Base-by-base conservation (phyloP, 2,888 invertebrate species). In the Noctua janthina region DNA sequence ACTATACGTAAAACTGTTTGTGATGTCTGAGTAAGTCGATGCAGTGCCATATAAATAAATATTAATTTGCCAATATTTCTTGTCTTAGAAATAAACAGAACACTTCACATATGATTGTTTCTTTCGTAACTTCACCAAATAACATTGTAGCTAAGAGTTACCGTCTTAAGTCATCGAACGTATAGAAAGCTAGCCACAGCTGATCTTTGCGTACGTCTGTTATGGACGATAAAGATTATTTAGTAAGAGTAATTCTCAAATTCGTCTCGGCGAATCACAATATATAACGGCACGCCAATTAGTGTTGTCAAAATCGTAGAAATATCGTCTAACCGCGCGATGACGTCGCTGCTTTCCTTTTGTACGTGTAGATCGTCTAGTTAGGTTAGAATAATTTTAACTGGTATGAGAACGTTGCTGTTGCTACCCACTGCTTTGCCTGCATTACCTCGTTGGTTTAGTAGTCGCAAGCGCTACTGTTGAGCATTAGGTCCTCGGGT, bases 271-370 rank as follows among this genome's bases (percentile, higher is more conserved):
- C 39, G 79, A 74, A 74, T 82, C 88, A 78, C 79, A 74, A 74
- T 67, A 68, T 84, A 86, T 64, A 84, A 74, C 87, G 35, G 81
- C 88, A 86, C 86, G 89, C 88, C 88, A 89, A 85, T 89, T 87
- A 86, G 79, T 71, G 79, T 72, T 85, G 88, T 89, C 89, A 86
- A 86, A 88, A 89, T 82, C 77, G 82, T 82, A 84, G 83, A 88
- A 83, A 85, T 86, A 89, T 88, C 80, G 88, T 80, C 79, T 84
- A 68, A 72, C 67, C 67, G 79, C 74, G 73, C 46, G 7, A 62
- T 82, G 81, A 84, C 78, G 85, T 78, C 54, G 70, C 67, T 68
- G 78, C 89, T 88, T 89, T 88, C 85, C 62, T 85, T 86, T 86
- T 70, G n/a, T 76, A 71, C 74, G 76, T 69, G 72, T 29, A 54